phyloP scores from a whole-genome alignment of 2,888 invertebrate species.

The Pterostichus madidus region DNA sequence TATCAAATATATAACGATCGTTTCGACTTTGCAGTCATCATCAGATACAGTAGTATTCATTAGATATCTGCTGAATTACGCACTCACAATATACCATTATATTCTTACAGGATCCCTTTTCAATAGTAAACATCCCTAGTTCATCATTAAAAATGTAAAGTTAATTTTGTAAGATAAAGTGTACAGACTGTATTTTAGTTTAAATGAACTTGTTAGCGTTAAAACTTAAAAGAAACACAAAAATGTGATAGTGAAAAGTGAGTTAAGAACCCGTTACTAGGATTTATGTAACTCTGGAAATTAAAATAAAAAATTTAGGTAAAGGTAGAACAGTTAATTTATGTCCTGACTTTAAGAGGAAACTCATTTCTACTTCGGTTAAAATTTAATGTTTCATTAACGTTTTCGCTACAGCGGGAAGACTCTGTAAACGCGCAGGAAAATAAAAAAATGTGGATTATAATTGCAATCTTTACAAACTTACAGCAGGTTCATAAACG shows the following conservation, averaged over 20 bases:
- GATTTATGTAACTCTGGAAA: slow-evolving; percentile 54
- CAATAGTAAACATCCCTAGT: background rate
- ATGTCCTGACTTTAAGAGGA: slow-evolving; percentile 33
- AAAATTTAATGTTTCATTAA: slow-evolving; percentile 67
- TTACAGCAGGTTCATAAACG: no score
- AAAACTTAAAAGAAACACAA: slow-evolving; percentile 23
- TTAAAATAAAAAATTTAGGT: slow-evolving; percentile 64
- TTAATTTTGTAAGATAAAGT: background rate
- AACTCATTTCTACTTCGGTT: slow-evolving; percentile 65
- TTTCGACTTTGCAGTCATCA: no score
- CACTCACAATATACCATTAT: no score
- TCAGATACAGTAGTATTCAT: no score
- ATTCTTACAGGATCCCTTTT: no score
- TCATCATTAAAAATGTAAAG: slow-evolving; percentile 15
- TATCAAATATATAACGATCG: no score
- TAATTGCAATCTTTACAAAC: slow-evolving; percentile 14
- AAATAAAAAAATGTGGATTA: slow-evolving; percentile 11
- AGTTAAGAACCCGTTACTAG: slow-evolving; percentile 29
- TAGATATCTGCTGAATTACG: no score
- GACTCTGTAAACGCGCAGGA: background rate
- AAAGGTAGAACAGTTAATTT: slow-evolving; percentile 58
- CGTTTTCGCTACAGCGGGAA: slow-evolving; percentile 29
- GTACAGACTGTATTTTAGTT: background rate
- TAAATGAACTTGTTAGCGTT: background rate
- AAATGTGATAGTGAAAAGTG: slow-evolving; percentile 25